Conservation (phyloP, 2,797 vertebrate species). For the Amblyraja radiata region DNA sequence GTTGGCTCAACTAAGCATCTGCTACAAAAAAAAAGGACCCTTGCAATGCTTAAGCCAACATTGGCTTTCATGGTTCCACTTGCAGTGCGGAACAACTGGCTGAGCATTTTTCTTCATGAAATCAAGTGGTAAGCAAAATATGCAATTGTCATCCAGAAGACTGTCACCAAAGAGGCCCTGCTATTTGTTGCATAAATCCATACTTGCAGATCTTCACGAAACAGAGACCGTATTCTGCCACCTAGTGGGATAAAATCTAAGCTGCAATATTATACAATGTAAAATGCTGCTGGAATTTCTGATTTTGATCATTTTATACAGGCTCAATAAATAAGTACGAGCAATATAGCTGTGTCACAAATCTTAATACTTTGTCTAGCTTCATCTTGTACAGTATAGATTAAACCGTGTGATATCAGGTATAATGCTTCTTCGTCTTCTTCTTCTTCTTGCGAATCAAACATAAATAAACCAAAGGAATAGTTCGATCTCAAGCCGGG, state of each 20-base stretch:
- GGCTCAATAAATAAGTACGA: not conserved
- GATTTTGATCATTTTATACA: not conserved
- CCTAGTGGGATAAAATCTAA: not conserved
- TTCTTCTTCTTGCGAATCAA: no score
- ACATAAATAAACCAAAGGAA: no score
- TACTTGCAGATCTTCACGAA: conserved; percentile 4
- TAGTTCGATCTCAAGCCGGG: no score
- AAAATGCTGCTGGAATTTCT: not conserved
- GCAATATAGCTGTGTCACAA: not conserved
- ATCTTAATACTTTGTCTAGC: not conserved
- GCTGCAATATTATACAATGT: not conserved
- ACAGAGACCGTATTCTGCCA: not conserved
- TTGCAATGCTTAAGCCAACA: not conserved
- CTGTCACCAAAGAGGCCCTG: not conserved
- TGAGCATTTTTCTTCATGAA: not conserved
- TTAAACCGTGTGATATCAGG: not conserved
- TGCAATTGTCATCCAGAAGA: not conserved
- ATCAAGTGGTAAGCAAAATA: not conserved
- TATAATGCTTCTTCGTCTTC: no score
- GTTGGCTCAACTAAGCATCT: not conserved
- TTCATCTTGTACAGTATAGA: not conserved
- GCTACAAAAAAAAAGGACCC: not conserved
- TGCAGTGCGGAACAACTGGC: not conserved
- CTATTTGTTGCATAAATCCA: not conserved
- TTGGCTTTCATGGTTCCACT: not conserved